Base-by-base conservation (phyloP, 1,140 invertebrate genomes). In the Euwallacea similis region DNA sequence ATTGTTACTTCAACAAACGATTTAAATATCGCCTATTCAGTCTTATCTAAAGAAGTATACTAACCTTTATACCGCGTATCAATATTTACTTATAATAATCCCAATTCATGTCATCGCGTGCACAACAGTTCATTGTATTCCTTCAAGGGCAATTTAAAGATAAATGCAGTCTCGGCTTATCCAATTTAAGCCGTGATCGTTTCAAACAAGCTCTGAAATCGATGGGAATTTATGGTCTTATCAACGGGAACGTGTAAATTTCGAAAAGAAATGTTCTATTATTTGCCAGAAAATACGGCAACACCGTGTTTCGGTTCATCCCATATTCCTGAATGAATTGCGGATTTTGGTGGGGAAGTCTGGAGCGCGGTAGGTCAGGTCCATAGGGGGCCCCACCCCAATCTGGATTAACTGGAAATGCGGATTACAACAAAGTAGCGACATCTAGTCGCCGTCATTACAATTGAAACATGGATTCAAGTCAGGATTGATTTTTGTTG, bases 91-190 rank as follows among this genome's bases (percentile, higher is more conserved):
- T 33, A 33, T 33, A 33, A 33, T 33, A 33, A 33, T 33, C 21
- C 21, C 21, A 33, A 33, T 33, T 33, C 21, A 50, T 13, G 46
- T 50, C 13, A 13, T 50, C 13, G 46, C 13, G 46, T 13, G 13
- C 9, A 10, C 11, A 56, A 21, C 11, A 16, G 54, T 56, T 56
- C 54, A 56, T 13, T 56, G 54, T 56, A 56, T 56, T 21, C 54
- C 54, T 56, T 56, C 54, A 56, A 56, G 54, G 54, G 54, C 54
- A 21, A n/a, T 56, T 8, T 9, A 56, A 9, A 9, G 54, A 56
- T 56, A 56, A 56, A 21, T 2, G 11, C 11, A 16, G 16, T 56
- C 8, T 11, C 9, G 9, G 46, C 6, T 50, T 11, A 50, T 50
- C 46, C 46, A 50, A 50, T 11, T 33, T 33, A 33, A 33, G 21